phyloP scores from a whole-genome alignment of 2,113 vertebrate species.

The Ramphastos sulfuratus region DNA sequence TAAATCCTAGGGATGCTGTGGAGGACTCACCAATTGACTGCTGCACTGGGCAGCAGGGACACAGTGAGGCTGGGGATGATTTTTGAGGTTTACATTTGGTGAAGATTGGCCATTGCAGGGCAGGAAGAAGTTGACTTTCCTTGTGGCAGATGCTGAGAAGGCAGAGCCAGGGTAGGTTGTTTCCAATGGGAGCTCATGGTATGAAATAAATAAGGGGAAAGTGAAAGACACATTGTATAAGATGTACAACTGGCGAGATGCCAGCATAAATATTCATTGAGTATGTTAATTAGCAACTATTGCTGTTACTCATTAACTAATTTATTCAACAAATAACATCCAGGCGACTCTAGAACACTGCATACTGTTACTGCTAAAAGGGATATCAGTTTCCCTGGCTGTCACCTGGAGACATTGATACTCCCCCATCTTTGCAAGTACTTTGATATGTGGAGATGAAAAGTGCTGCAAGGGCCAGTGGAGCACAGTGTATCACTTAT shows the following conservation, averaged over 20 bases:
- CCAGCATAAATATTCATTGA: slow-evolving; percentile 69
- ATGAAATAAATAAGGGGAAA: slow-evolving; percentile 62
- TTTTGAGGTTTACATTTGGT: neutral
- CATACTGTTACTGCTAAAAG: slow-evolving; percentile 63
- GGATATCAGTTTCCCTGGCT: slow-evolving; percentile 61
- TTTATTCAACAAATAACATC: slow-evolving; percentile 70
- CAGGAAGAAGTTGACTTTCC: neutral
- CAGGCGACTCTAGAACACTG: slow-evolving; percentile 61
- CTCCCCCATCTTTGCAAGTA: slow-evolving; percentile 18
- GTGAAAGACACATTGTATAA: slow-evolving; percentile 66
- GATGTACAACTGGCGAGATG: slow-evolving; percentile 36
- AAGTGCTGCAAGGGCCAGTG: neutral
- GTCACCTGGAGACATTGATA: slow-evolving; percentile 70
- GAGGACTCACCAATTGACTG: rapidly evolving
- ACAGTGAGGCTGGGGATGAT: neutral
- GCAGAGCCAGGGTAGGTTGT: slow-evolving; percentile 16
- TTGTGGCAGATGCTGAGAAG: slow-evolving; percentile 8
- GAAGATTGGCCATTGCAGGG: neutral
- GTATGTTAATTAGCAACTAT: slow-evolving; percentile 70
- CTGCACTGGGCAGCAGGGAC: neutral
- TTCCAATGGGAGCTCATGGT: slow-evolving; percentile 17
- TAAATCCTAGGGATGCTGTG: neutral
- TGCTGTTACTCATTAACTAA: slow-evolving; percentile 71
- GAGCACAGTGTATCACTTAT: neutral
- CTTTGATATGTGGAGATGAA: slow-evolving; percentile 23